Conservation (phyloP, 2,888 invertebrate genomes). For the Sphecodes monilicornis region DNA sequence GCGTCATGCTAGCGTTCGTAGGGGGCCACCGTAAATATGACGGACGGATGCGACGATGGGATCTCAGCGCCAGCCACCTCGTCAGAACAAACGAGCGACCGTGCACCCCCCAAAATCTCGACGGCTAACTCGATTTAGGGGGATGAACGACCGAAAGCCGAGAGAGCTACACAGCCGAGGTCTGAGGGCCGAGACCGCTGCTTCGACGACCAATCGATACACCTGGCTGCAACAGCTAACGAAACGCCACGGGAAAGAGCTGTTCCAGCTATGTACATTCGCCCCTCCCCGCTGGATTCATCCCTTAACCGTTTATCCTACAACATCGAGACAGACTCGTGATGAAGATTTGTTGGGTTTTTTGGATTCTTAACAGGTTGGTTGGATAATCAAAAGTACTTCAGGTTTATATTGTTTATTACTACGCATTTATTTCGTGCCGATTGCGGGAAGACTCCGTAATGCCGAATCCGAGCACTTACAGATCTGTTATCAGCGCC, state of each 20-base stretch:
- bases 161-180: neutral
- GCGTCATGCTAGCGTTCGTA: slow-evolving; percentile 44
- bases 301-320: too few relatives aligned
- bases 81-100: slow-evolving; percentile 73
- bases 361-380: too few relatives aligned
- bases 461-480: too few relatives aligned
- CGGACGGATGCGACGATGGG: slow-evolving; percentile 76
- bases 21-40: slow-evolving; percentile 79
- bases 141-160: slow-evolving; percentile 41
- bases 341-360: too few relatives aligned
- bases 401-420: too few relatives aligned
- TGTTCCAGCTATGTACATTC: neutral
- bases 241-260: slow-evolving; percentile 33
- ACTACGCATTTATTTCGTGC: too few relatives aligned
- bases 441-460: too few relatives aligned
- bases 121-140: slow-evolving; percentile 52
- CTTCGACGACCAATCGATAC: slow-evolving; percentile 69
- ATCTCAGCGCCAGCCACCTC: slow-evolving; percentile 61
- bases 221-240: slow-evolving; percentile 62
- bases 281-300: neutral
- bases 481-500: too few relatives aligned
- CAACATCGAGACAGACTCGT: too few relatives aligned
- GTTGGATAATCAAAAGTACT: too few relatives aligned
- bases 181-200: slow-evolving; percentile 3
- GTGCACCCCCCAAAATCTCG: slow-evolving; percentile 65